Conservation (phyloP, 2,888 invertebrate species). For the Meghimatium bilineatum region DNA sequence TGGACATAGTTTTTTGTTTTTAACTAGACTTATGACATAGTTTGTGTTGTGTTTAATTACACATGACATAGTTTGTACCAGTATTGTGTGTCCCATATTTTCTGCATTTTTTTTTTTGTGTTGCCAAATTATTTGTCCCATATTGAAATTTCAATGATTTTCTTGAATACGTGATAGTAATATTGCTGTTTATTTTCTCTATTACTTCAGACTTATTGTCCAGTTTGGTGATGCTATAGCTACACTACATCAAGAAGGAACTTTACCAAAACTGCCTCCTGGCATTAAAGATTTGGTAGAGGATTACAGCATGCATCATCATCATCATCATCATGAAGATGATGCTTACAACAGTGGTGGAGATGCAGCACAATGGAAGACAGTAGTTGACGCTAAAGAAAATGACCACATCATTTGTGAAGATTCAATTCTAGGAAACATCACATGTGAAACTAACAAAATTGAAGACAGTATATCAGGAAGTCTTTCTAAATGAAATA, state of each 20-base stretch:
- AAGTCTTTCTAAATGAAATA: not conserved
- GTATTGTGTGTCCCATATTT: no score
- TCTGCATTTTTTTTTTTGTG: no score
- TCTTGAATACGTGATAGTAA: not conserved
- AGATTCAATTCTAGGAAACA: not conserved
- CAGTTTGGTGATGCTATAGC: constrained; percentile 40
- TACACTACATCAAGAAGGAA: constrained; percentile 28
- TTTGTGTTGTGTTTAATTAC: no score
- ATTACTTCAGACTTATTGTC: constrained; percentile 33
- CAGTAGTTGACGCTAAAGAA: not conserved
- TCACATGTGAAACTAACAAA: not conserved
- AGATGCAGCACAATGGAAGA: not conserved
- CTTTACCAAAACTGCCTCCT: not conserved
- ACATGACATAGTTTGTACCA: no score
- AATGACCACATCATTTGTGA: not conserved
- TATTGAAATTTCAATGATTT: no score
- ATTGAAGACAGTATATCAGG: not conserved
- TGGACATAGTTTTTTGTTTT: no score
- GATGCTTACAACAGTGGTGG: not conserved
- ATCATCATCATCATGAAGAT: not conserved
- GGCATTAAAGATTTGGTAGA: not conserved
- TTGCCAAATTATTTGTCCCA: no score
- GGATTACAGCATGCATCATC: not conserved
- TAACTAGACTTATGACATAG: no score
- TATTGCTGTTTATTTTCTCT: not conserved